Evolutionary conservation across 2,888 invertebrate genomes (phyloP).

Genomic region (Osmoderma eremita): DNA sequence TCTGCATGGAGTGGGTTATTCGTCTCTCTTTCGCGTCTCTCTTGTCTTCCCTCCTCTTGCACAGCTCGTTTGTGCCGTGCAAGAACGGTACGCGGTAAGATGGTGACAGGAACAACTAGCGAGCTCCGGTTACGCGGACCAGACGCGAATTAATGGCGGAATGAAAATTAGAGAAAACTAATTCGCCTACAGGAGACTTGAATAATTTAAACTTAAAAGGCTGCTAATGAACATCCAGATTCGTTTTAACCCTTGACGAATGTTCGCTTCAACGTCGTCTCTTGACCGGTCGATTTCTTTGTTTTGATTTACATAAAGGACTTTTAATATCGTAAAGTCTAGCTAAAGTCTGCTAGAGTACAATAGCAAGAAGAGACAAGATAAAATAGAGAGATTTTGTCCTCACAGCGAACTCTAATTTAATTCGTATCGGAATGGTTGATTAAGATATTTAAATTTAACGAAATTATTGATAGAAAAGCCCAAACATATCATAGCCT

Average conservation of each 20-base stretch:
- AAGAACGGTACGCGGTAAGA: conserved; percentile 48
- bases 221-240: conserved; percentile 47
- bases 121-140: conserved; percentile 53
- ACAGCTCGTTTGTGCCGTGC: conserved; percentile 2
- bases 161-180: conserved; percentile 54
- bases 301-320: conserved; percentile 11
- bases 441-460: no score
- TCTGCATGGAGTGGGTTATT: conserved; percentile 38
- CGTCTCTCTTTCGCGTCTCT: conserved; percentile 48
- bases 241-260: conserved; percentile 42
- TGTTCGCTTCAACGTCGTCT: conserved; percentile 24
- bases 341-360: no score
- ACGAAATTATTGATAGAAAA: no score
- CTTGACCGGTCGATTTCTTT: conserved; percentile 31
- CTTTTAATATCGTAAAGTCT: no score
- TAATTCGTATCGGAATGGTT: conserved; percentile 10
- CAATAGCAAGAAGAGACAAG: not conserved
- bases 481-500: no score
- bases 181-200: conserved; percentile 49
- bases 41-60: conserved; percentile 8
- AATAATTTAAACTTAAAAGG: conserved; percentile 49
- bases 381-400: conserved; percentile 19
- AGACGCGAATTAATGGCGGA: conserved; percentile 60
- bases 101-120: conserved; percentile 53
- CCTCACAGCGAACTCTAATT: conserved; percentile 25